phyloP scores from a whole-genome alignment of 2,113 vertebrate species.

The Orycteropus afer region DNA sequence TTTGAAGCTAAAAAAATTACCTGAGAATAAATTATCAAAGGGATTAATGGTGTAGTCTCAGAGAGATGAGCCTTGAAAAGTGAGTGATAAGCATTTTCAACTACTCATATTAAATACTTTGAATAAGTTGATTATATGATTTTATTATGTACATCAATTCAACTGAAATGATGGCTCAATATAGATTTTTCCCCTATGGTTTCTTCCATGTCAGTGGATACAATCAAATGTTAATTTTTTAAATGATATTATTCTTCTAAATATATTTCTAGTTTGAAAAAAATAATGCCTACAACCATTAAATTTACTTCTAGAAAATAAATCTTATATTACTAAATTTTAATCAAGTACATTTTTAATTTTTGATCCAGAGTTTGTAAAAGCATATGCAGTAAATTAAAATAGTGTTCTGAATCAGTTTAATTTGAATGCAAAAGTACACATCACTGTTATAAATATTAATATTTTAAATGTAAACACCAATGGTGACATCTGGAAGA shows the following conservation, averaged over 20 bases:
- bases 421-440: background rate
- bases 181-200: background rate
- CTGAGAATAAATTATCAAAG: background rate
- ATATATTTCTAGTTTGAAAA: background rate
- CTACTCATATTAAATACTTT: background rate
- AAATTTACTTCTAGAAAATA: background rate
- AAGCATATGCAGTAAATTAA: background rate
- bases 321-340: background rate
- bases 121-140: background rate
- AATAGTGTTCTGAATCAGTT: conserved; percentile 23
- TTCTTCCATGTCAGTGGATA: background rate
- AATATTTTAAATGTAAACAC: conserved; percentile 1
- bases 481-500: background rate
- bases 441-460: background rate
- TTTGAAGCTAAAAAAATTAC: background rate
- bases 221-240: background rate
- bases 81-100: background rate
- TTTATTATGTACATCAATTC: background rate
- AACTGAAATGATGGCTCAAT: background rate
- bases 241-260: background rate
- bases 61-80: background rate
- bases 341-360: background rate
- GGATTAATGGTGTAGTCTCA: background rate
- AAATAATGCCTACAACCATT: conserved; percentile 15
- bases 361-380: background rate